Conservation (phyloP, 2,113 vertebrate species). For the Serilophus lunatus region DNA sequence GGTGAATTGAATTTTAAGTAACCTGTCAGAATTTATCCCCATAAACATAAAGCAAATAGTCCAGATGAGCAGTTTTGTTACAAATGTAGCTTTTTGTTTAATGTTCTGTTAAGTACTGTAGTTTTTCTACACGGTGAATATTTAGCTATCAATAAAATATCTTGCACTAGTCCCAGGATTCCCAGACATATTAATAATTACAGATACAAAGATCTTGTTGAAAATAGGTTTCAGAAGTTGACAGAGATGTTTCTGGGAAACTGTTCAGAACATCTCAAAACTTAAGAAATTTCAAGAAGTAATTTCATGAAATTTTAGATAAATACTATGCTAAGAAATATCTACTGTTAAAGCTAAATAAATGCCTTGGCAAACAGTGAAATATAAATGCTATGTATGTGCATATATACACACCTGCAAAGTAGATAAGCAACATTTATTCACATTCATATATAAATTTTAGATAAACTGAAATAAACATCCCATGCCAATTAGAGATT, state of each 20-base stretch:
- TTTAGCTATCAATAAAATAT: background rate
- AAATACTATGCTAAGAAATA: background rate
- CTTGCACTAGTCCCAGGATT: background rate
- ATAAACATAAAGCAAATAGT: background rate
- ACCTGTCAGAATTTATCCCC: background rate
- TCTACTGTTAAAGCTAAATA: background rate
- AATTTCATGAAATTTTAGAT: background rate
- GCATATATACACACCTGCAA: background rate
- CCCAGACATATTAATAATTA: background rate
- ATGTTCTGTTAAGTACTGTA: background rate
- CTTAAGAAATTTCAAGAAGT: background rate
- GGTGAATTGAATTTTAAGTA: background rate
- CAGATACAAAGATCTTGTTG: background rate
- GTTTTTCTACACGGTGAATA: background rate
- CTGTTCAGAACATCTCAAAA: background rate
- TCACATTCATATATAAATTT: background rate
- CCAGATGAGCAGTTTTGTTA: background rate
- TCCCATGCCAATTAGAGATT: background rate
- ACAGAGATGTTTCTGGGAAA: background rate
- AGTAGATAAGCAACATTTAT: constrained; percentile 18
- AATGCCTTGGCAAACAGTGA: background rate
- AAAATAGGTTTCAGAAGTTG: background rate
- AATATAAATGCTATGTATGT: background rate
- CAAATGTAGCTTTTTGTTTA: background rate
- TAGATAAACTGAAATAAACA: background rate